Conservation (phyloP, 2,113 vertebrate species). For the Serinus canaria region DNA sequence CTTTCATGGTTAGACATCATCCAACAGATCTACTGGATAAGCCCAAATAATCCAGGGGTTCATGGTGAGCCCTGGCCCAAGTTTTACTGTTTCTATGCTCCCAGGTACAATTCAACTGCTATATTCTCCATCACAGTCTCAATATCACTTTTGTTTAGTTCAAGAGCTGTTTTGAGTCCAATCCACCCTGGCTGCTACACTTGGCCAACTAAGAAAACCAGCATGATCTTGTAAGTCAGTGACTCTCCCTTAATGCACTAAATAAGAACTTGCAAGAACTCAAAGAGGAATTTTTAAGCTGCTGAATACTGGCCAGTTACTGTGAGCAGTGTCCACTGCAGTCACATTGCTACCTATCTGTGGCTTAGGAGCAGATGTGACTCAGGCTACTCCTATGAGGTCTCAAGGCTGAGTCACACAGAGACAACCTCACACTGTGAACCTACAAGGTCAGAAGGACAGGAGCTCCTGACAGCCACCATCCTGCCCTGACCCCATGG, state of each 20-base stretch:
- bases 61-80: not conserved
- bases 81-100: not conserved
- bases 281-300: not conserved
- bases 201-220: not conserved
- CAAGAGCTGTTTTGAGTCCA: not conserved
- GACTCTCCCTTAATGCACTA: not conserved
- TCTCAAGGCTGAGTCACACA: not conserved
- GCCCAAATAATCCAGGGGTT: not conserved
- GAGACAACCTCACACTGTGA: not conserved
- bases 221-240: rapidly evolving
- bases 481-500: not conserved
- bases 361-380: not conserved
- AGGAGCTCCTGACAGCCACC: not conserved
- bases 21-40: not conserved
- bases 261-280: not conserved
- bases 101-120: not conserved
- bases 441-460: rapidly evolving
- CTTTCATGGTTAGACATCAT: not conserved
- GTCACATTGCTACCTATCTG: rapidly evolving
- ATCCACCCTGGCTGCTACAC: not conserved
- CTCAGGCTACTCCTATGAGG: rapidly evolving
- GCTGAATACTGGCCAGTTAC: not conserved
- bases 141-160: not conserved
- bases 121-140: not conserved
- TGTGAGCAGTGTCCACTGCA: not conserved